Conservation (phyloP, 2,888 invertebrate species). For the Mesorhabditis spiculigera region DNA sequence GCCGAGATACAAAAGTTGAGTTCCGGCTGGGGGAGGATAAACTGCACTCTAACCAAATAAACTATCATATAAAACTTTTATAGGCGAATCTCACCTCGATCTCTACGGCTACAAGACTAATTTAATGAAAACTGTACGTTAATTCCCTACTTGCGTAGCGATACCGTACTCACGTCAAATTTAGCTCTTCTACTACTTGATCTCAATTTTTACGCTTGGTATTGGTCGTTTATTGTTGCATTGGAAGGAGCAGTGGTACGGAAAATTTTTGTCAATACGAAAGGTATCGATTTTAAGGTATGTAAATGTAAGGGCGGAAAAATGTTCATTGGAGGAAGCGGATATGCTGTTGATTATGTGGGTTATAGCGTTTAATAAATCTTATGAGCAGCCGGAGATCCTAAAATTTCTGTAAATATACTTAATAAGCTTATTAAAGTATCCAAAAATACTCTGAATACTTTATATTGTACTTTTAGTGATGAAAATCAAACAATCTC, state of each 20-base stretch:
- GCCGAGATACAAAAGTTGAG: too few species aligned
- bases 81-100: constrained; percentile 28
- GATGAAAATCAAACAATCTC: constrained; percentile 4
- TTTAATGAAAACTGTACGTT: constrained; percentile 20
- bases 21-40: too few species aligned
- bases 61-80: neutral
- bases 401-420: too few species aligned
- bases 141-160: neutral
- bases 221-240: constrained; percentile 19
- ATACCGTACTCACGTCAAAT: too few species aligned
- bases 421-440: too few species aligned
- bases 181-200: constrained; percentile 11
- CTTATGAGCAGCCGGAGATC: too few species aligned
- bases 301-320: neutral
- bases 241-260: constrained; percentile 18
- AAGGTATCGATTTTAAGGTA: neutral
- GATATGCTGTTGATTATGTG: neutral
- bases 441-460: neutral
- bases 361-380: neutral
- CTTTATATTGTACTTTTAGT: neutral
- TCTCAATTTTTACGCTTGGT: constrained; percentile 19
- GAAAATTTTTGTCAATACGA: neutral
- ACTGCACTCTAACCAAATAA: too few species aligned
- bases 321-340: neutral
- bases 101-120: constrained; percentile 26